Evolutionary conservation across 2,888 invertebrate genomes (phyloP).

Genomic region (Monopis laevigella): DNA sequence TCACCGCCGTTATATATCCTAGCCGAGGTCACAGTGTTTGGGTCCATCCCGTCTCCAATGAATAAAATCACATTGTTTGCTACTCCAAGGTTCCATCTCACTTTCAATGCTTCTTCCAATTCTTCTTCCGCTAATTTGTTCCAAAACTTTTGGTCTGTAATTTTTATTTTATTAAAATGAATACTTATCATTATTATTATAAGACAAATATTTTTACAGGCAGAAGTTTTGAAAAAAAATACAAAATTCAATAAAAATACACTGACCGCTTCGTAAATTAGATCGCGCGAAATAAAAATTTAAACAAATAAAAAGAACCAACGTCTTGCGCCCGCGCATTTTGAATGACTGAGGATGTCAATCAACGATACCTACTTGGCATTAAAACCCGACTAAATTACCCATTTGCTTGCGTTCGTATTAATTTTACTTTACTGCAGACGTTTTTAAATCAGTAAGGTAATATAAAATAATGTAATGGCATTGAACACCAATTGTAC

Average conservation of each 20-base stretch:
- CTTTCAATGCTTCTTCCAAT: constrained; percentile 62
- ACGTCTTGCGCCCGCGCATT: constrained; percentile 25
- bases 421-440: too few relatives aligned
- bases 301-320: constrained; percentile 19
- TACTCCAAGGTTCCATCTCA: constrained; percentile 64
- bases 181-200: too few relatives aligned
- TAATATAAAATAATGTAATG: too few relatives aligned
- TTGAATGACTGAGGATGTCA: constrained; percentile 9
- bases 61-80: constrained; percentile 89
- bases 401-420: too few relatives aligned
- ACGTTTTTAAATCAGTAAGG: too few relatives aligned
- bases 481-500: too few relatives aligned
- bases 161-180: neutral
- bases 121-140: constrained; percentile 53
- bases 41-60: constrained; percentile 92
- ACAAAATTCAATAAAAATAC: constrained; percentile 6
- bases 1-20: constrained; percentile 84
- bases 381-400: too few relatives aligned
- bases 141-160: constrained; percentile 52
- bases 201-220: too few relatives aligned
- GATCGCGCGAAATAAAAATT: constrained; percentile 21
- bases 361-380: too few relatives aligned
- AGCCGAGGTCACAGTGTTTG: constrained; percentile 83
- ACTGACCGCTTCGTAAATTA: constrained; percentile 26
- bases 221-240: too few relatives aligned